These are phyloP conservation scores for Scolopax mira DNA, from an alignment of 2,113 vertebrate genomes.

Conservation along the genomic window DNA sequence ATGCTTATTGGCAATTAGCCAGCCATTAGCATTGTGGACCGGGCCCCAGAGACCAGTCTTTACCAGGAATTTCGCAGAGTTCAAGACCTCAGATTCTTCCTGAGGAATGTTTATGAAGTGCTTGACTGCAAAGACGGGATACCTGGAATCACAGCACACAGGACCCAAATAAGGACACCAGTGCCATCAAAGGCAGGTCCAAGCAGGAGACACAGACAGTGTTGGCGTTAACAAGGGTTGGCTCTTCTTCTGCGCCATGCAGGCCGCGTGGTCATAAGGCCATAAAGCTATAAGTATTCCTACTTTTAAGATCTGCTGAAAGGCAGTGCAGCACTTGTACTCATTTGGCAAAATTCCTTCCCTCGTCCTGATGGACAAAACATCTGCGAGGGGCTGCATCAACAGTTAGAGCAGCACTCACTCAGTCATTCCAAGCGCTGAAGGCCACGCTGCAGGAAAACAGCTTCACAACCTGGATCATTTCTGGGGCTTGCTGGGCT, in stretches of 20 bases:
- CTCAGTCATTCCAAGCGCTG: not conserved
- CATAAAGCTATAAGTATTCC: not conserved
- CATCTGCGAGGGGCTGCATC: not conserved
- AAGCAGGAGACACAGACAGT: not conserved
- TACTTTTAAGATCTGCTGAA: slow-evolving; percentile 47
- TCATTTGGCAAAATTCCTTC: slow-evolving; percentile 16
- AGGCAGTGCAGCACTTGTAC: not conserved
- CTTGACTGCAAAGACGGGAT: not conserved
- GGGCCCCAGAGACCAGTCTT: slow-evolving; percentile 1
- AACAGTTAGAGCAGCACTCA: not conserved
- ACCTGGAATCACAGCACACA: not conserved
- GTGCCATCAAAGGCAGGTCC: not conserved
- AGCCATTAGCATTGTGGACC: not conserved
- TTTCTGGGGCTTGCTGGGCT: not conserved
- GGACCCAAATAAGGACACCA: not conserved
- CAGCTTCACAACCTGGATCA: not conserved
- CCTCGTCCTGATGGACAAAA: slow-evolving; percentile 41
- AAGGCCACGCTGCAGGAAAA: not conserved
- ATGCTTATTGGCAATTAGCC: slow-evolving; percentile 13
- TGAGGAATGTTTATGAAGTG: slow-evolving; percentile 43
- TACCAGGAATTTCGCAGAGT: slow-evolving; percentile 13
- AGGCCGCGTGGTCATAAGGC: not conserved
- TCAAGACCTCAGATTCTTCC: slow-evolving; percentile 2
- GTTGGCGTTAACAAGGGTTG: not conserved
- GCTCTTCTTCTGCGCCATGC: not conserved